Conservation (phyloP, 2,797 vertebrate genomes). For the Xerus rutilus region DNA sequence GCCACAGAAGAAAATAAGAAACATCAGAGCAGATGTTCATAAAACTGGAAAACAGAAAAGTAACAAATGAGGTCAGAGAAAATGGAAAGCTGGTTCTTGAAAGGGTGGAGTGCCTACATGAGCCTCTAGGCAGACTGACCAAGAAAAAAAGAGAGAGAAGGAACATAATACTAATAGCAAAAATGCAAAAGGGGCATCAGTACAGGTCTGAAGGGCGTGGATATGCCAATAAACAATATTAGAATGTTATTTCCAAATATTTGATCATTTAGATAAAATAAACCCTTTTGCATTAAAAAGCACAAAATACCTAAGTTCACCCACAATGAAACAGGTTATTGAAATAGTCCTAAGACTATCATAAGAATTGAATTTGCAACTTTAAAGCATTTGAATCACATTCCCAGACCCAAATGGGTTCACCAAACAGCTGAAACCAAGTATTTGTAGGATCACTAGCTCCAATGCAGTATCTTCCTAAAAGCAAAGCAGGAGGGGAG, state of each 20-base stretch:
- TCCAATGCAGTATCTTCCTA: not conserved
- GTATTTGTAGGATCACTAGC: not conserved
- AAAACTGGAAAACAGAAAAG: not conserved
- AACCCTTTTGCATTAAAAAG: not conserved
- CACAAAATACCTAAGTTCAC: not conserved
- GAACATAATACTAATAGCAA: not conserved
- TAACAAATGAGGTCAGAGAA: not conserved
- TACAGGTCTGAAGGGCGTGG: not conserved
- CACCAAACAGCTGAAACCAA: not conserved
- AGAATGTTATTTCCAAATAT: not conserved
- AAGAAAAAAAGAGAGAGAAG: not conserved
- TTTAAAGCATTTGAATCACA: not conserved
- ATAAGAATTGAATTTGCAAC: not conserved
- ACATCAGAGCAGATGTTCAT: not conserved
- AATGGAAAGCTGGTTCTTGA: slow-evolving; percentile 2
- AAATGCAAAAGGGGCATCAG: not conserved
- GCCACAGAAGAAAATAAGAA: not conserved
- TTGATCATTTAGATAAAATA: not conserved
- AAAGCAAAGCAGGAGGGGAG: not conserved
- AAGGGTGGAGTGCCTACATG: not conserved
- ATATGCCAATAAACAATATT: not conserved
- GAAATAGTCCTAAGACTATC: not conserved
- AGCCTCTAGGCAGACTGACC: not conserved
- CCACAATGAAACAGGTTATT: not conserved
- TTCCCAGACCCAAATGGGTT: not conserved